Evolutionary conservation across 2,113 vertebrate genomes (phyloP), one percentile per base, ranked within the genome.

Genomic region (Odontophorus gujanensis): DNA sequence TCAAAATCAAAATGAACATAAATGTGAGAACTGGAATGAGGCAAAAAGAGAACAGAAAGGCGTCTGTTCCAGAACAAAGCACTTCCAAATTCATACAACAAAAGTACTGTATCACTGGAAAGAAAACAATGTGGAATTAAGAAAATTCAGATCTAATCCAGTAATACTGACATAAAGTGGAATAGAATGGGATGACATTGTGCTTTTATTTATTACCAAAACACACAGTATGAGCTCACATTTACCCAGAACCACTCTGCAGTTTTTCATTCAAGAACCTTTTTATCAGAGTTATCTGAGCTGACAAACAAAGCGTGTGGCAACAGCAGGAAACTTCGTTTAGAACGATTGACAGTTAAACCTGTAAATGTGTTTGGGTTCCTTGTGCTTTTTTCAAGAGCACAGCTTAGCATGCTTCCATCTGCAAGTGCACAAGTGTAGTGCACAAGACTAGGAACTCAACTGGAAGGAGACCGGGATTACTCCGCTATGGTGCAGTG

Each of bases 151-250:
- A 28, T n/a, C 57, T 80, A 80, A 80, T 32, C 86, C 62, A 76
- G 25, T 40, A 87, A 89, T 25, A 43, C 34, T 26, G 25, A 84
- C 19, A 51, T 28, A 53, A 53, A 53, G 51, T 53, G 51, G 51
- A 53, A 30, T 28, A 53, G 26, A 53, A 81, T 26, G 5, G 36
- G 89, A 89, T 84, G n/a, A 94, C 5, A 81, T 45, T 43, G 65
- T 80, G 75, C 59, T 2, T 96, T 94, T 92, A 82, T 92, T 96
- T 82, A 80, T 80, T 59, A 76, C 8, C 67, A 69, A 87, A 71
- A 66, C 11, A 82, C 0, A 6, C 28, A 87, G 59, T 61, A 48
- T 4, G 26, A 11, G 62, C 75, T 91, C 73, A 90, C 17, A 59
- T 77, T 77, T 91, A 83, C 59, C 69, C 80, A 91, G 38, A 77